Base-by-base conservation (phyloP, 2,888 invertebrate genomes). In the Hecatera dysodea region DNA sequence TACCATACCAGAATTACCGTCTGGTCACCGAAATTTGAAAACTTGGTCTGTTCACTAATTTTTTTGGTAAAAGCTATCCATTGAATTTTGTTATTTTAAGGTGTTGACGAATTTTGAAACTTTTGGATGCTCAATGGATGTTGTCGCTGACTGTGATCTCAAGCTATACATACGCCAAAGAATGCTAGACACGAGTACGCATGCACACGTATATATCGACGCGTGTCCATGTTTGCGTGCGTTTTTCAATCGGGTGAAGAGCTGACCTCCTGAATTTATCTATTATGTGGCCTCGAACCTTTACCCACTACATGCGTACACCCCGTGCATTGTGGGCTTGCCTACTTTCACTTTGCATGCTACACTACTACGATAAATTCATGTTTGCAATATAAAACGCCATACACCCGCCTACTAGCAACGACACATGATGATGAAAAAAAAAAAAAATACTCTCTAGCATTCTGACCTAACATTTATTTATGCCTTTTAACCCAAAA, bases 261-360 rank as follows among this genome's bases (percentile, higher is more conserved):
- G 15, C n/a, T 0, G 19, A 22, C 22, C 46, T 75, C 19, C 72
- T 72, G 39, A n/a, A 42, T 8, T 7, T 8, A 19, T 9, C 6
- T 27, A 33, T n/a, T 29, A 33, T 15, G n/a, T 48, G 55, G 56
- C 46, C 61, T 70, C 57, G 52, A 65, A 64, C 78, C 71, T 55
- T 53, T 73, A 66, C 64, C 79, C 68, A 75, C 72, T 77, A 66
- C 67, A 67, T 12, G 69, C 55, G 53, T 63, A 76, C 71, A 65
- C 72, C 71, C 63, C 52, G 62, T 50, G 64, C 61, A 73, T 72
- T 80, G 83, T 71, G 76, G 72, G 70, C 42, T 53, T 44, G 50
- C 71, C 53, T 64, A 71, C 72, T 81, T 82, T 83, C 74, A 81
- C 79, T 81, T 66, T 75, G 67, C 75, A 80, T 39, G 66, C 72